Base-by-base conservation (phyloP, 2,888 invertebrate species). In the Odontocolon sp. region DNA sequence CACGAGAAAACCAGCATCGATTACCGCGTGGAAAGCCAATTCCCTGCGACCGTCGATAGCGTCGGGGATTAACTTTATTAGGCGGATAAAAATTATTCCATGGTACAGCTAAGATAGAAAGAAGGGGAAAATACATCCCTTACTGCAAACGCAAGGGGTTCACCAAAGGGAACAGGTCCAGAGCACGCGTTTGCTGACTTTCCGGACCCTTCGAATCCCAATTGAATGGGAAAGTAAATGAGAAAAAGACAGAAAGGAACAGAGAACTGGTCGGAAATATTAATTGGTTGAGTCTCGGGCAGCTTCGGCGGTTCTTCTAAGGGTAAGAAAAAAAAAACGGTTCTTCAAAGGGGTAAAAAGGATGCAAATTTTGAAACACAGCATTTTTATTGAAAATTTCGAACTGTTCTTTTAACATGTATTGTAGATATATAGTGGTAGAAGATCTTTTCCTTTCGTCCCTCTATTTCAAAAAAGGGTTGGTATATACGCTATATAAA, bases 11-110 rank as follows among this genome's bases (percentile, higher is more conserved):
- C 4, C 47, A 52, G 50, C 57, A 16, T 31, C 69, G 69, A 82
- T 79, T 75, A 45, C 45, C 18, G 26, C 23, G 57, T 38, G 74
- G 70, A 64, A 72, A 73, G 66, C 70, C 70, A 52, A 78, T 76
- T 82, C 79, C 72, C 81, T 36, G 68, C 68, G 72, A 80, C 74
- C 61, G 40, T 76, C 66, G 70, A 77, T 64, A 71, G 50, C 66
- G 28, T 40, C 40, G 63, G 77, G 74, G 73, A 82, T 84, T 79
- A 82, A 84, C 79, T 81, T 79, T 70, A 80, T 82, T 78, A 77
- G 67, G 76, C 72, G 80, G 70, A 76, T 76, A 72, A 80, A 81
- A 85, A 84, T 82, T 82, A 83, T 83, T 78, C 70, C 23, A 59
- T 21, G 59, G 26, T n/a, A n/a, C 23, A 42, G 50, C 52, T 42